A percentile compares a stretch with the other conserved stretches of the same genome.
Evolutionary conservation across 1,140 invertebrate genomes (phyloP).

Genomic region (Helicoverpa armigera): DNA sequence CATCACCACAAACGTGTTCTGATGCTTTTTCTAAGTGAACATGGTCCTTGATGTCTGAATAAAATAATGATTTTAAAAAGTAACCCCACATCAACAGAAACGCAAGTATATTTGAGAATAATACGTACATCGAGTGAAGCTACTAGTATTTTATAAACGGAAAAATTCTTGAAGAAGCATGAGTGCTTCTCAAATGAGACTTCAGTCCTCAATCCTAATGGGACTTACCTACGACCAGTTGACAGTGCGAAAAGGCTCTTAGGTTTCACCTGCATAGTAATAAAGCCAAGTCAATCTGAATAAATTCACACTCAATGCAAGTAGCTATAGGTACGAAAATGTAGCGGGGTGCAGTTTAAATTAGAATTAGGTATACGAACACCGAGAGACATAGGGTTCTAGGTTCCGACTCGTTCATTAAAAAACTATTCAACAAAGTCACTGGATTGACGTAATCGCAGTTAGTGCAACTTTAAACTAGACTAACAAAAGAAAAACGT

Average conservation of each 20-base stretch:
- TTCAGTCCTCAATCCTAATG: too few species aligned
- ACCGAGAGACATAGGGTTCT: neutral
- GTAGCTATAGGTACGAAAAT: neutral
- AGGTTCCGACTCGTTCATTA: conserved; percentile 9
- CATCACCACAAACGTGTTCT: too few species aligned
- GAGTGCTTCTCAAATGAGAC: too few species aligned
- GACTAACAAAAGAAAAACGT: neutral
- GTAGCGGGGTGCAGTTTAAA: neutral
- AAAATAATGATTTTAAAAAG: too few species aligned
- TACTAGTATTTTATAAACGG: too few species aligned
- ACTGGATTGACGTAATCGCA: conserved; percentile 25
- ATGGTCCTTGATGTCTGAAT: too few species aligned
- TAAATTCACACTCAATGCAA: neutral
- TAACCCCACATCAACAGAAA: too few species aligned
- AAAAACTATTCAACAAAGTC: conserved; percentile 23
- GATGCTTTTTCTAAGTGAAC: too few species aligned
- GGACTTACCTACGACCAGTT: too few species aligned
- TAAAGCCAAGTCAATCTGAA: conserved; percentile 1
- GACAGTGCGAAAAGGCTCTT: neutral
- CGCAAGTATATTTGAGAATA: too few species aligned
- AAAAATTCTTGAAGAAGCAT: too few species aligned
- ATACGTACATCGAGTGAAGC: too few species aligned
- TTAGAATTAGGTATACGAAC: conserved; percentile 8
- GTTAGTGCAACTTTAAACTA: neutral
- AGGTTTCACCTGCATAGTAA: conserved; percentile 19